Evolutionary conservation across 2,797 vertebrate species (phyloP).

Genomic region (Enteromius argenteus): DNA sequence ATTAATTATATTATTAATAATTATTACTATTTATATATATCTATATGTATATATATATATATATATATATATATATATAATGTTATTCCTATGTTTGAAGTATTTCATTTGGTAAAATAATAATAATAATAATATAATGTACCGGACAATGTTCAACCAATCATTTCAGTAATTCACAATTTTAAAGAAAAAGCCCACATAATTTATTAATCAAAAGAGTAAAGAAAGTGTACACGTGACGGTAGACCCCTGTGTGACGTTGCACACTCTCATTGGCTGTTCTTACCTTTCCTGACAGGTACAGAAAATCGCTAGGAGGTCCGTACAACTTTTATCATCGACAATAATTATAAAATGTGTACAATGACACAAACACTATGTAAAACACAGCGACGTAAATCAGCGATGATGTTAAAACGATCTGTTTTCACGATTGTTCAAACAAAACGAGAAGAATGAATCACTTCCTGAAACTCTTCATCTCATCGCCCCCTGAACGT

Average conservation of each 20-base stretch:
- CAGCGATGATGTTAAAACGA: background rate
- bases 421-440: background rate
- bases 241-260: constrained; percentile 50
- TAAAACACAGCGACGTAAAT: background rate
- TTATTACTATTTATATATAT: background rate
- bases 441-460: constrained; percentile 20
- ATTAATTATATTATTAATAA: background rate
- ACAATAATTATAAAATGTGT: too few species aligned
- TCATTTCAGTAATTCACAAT: background rate
- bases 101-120: background rate
- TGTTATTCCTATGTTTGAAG: too few species aligned
- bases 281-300: constrained; percentile 55
- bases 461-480: constrained; percentile 53
- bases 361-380: background rate
- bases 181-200: background rate
- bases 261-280: constrained; percentile 34
- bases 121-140: background rate
- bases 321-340: background rate
- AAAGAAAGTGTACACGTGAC: background rate
- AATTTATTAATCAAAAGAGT: background rate
- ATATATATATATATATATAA: too few species aligned
- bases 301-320: background rate
- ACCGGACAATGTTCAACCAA: background rate
- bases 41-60: too few species aligned
- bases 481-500: background rate